Conservation (phyloP, 92 coral and sea anemone species). For the Pocillopora grandis region DNA sequence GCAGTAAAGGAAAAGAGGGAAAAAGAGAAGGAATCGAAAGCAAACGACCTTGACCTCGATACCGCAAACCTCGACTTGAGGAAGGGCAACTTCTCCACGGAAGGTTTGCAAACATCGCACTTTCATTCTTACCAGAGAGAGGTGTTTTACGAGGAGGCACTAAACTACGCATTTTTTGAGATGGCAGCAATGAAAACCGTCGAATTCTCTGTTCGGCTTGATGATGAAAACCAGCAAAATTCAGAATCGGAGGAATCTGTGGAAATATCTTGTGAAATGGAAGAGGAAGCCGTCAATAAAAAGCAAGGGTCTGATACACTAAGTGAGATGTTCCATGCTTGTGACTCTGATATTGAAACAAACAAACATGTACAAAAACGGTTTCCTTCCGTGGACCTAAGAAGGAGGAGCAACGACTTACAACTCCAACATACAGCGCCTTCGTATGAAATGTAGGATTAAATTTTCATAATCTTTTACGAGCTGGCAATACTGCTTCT, state of each 20-base stretch:
- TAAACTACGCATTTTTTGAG: constrained; percentile 42
- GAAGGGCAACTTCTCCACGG: constrained; percentile 21
- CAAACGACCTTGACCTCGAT: not conserved
- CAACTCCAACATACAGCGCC: not conserved
- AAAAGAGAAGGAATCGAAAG: not conserved
- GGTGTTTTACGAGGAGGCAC: constrained; percentile 26
- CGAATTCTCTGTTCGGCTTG: constrained; percentile 34
- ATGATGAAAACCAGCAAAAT: constrained; percentile 6
- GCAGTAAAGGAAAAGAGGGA: constrained; percentile 19
- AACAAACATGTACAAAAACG: not conserved
- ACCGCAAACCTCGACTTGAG: constrained; percentile 1
- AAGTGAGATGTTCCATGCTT: constrained; percentile 17
- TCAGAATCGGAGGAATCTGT: constrained; percentile 33
- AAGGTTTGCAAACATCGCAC: constrained; percentile 18
- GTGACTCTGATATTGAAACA: not conserved
- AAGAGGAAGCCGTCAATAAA: not conserved
- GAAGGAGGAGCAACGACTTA: not conserved
- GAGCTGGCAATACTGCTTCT: not conserved
- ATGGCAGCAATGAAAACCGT: constrained; percentile 3
- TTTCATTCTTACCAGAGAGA: constrained; percentile 49
- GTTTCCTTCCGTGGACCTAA: not conserved
- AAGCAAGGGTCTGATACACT: constrained; percentile 19
- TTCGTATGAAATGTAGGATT: not conserved
- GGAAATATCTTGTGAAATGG: constrained; percentile 36
- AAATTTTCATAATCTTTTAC: not conserved